Conservation (phyloP, 1,140 invertebrate species). For the Chironomus striatipennis region DNA sequence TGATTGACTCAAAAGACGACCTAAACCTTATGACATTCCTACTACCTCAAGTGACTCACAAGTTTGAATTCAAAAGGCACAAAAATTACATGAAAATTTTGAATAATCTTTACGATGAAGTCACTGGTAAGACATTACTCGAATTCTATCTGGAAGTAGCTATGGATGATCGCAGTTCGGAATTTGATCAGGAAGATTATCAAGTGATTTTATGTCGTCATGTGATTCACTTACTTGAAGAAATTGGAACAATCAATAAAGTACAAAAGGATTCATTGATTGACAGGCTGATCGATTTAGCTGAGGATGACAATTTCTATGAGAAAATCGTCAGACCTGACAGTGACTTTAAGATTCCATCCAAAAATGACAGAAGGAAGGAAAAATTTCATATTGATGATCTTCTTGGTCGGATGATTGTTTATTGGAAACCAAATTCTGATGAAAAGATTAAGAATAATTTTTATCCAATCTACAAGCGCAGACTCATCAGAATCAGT, state of each 20-base stretch:
- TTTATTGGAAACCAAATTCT: background rate
- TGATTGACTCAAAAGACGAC: background rate
- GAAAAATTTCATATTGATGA: slow-evolving; percentile 4
- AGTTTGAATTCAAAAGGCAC: background rate
- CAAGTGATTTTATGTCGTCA: background rate
- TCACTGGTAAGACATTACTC: background rate
- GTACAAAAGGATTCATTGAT: background rate
- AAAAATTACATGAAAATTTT: background rate
- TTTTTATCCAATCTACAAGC: background rate
- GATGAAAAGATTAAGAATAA: background rate
- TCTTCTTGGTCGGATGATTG: background rate
- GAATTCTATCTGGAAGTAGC: background rate
- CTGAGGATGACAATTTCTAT: slow-evolving; percentile 2
- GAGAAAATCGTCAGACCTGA: background rate
- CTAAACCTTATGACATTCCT: background rate
- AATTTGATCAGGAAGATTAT: background rate
- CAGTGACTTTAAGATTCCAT: background rate
- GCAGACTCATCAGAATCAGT: background rate
- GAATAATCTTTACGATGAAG: background rate
- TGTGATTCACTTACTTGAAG: background rate
- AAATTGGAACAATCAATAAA: background rate
- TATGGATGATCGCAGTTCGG: background rate
- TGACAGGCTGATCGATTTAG: background rate
- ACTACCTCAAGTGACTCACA: background rate
- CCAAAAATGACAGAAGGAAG: background rate